Evolutionary conservation across 2,888 invertebrate genomes (phyloP), one percentile per base, ranked within the genome.

Genomic region (Brachyopa scutellaris): DNA sequence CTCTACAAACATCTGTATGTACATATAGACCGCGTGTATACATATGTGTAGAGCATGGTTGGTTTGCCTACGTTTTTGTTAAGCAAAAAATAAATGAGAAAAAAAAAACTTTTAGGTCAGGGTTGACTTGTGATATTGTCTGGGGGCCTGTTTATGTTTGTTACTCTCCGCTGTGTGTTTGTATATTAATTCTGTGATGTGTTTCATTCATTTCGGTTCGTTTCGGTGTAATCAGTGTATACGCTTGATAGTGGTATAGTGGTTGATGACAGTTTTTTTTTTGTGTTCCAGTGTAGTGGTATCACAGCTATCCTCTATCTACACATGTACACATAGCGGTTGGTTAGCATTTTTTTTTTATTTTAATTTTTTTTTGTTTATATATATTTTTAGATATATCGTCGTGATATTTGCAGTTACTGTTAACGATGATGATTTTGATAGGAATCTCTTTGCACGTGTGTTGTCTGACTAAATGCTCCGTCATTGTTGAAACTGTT

Each of bases 61-160:
- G 66, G 66, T 69, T 69, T 74, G 66, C 33, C 59, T 53, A 53
- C 26, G 36, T 45, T 72, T 40, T 40, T 23, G 67, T 76, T 84
- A 51, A 83, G 38, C 53, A 82, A 87, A 86, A 84, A 61, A 59
- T 23, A 85, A 80, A 86, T 38, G 53, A 83, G 84, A 84, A 85
- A 85, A 77, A 84, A 85, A 76, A 64, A 72, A 83, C 84, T 88
- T 89, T 89, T 89, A 87, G 89, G 89, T 89, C 89, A 89, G 89
- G 89, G 89, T 89, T 89, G 87, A 89, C 89, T 87, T 88, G 89
- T 88, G 87, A 87, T 85, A 85, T 85, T 85, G 85, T 85, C 78
- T 85, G 84, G 83, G 80, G 80, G 70, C 78, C 74, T 84, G 78
- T 72, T 80, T 78, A 73, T 74, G 64, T 87, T 85, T 87, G 82